phyloP scores from a whole-genome alignment of 2,888 invertebrate genomes.

The Spisula solida region DNA sequence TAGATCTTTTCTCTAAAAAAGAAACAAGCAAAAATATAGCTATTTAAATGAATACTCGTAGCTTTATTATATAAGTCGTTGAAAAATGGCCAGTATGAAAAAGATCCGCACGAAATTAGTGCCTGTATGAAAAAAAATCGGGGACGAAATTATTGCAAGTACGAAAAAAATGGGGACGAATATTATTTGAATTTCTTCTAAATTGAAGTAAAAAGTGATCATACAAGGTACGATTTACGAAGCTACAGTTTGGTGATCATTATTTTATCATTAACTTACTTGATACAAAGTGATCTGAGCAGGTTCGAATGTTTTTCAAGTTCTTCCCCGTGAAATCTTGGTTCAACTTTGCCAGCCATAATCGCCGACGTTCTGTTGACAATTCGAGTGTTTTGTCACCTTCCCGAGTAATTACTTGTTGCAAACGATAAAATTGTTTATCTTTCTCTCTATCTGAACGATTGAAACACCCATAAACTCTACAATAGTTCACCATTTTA shows the following conservation, averaged over 20 bases:
- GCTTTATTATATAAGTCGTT: no score
- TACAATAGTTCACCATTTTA: slow-evolving; percentile 29
- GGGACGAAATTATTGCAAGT: no score
- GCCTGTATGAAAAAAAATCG: no score
- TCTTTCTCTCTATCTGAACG: slow-evolving; percentile 29
- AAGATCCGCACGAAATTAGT: no score
- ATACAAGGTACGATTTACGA: no score
- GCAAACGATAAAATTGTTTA: slow-evolving; percentile 18
- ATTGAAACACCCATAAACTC: slow-evolving; percentile 27
- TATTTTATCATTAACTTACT: not conserved
- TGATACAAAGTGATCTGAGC: slow-evolving; percentile 43
- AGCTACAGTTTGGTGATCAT: no score
- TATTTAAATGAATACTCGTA: no score
- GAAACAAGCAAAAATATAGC: not conserved
- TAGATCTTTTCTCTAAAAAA: not conserved
- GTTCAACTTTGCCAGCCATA: slow-evolving; percentile 44
- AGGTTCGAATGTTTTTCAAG: slow-evolving; percentile 35
- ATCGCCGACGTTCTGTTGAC: slow-evolving; percentile 20
- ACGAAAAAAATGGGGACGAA: no score
- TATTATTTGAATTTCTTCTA: no score
- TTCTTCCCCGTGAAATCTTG: slow-evolving; percentile 46
- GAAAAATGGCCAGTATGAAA: no score
- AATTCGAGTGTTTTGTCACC: slow-evolving; percentile 25
- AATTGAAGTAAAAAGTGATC: no score
- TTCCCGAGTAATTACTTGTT: slow-evolving; percentile 1